phyloP scores from a whole-genome alignment of 2,113 vertebrate species.

The Petrocephalus zakoni region DNA sequence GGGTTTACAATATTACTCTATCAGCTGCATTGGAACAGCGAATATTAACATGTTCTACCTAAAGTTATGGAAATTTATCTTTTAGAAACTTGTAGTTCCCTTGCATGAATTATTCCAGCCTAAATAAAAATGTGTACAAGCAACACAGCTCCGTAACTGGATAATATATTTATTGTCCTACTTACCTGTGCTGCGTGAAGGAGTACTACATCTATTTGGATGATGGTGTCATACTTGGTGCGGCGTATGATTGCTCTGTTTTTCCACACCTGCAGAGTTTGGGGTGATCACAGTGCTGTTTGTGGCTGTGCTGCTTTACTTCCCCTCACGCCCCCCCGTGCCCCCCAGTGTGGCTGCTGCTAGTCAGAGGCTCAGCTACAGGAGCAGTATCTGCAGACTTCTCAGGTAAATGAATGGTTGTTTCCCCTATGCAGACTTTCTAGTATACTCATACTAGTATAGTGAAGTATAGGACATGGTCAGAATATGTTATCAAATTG shows the following conservation, averaged over 20 bases:
- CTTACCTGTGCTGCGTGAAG: not conserved
- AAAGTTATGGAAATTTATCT: not conserved
- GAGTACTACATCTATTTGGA: not conserved
- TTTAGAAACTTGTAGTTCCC: not conserved
- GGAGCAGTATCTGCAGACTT: slow-evolving; percentile 85
- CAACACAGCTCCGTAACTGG: not conserved
- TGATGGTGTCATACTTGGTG: not conserved
- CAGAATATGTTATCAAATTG: not conserved
- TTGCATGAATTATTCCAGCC: not conserved
- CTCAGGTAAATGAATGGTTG: slow-evolving; percentile 65
- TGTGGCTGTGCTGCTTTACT: slow-evolving; percentile 75
- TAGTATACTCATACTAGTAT: not conserved
- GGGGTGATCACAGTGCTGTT: slow-evolving; percentile 77
- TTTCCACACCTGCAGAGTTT: slow-evolving; percentile 66
- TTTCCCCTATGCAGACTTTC: not conserved
- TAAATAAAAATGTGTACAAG: not conserved
- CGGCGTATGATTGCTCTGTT: not conserved
- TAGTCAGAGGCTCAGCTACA: slow-evolving; percentile 87
- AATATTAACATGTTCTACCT: not conserved
- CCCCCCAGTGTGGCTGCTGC: slow-evolving; percentile 94
- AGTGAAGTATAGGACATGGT: not conserved
- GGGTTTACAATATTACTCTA: not conserved
- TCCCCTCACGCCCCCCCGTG: slow-evolving; percentile 83
- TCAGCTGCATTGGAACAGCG: not conserved
- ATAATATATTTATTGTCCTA: not conserved